Conservation (phyloP, 2,113 vertebrate species). For the Neoarius graeffei region DNA sequence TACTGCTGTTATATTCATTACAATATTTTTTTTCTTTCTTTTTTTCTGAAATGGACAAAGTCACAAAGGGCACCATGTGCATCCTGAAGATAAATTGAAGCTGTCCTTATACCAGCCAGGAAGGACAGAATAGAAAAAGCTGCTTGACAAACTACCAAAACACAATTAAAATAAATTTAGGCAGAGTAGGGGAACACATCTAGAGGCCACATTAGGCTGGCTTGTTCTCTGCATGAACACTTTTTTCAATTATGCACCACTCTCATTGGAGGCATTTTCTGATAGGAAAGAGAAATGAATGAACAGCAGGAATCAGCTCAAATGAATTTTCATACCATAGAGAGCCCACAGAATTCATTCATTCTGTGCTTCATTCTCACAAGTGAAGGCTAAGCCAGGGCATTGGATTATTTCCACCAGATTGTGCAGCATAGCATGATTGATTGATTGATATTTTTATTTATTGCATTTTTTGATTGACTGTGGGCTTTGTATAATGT, state of each 20-base stretch:
- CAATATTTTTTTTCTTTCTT: not conserved
- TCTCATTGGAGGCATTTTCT: slow-evolving; percentile 46
- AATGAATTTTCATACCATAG: slow-evolving; percentile 51
- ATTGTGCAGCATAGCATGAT: not conserved
- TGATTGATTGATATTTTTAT: not conserved
- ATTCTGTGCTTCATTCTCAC: slow-evolving; percentile 20
- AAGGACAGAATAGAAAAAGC: slow-evolving; percentile 28
- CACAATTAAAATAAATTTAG: slow-evolving; percentile 62
- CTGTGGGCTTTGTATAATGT: not conserved
- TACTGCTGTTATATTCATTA: slow-evolving; percentile 21
- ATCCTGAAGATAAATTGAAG: slow-evolving; percentile 39
- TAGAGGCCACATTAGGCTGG: slow-evolving; percentile 56
- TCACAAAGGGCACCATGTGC: slow-evolving; percentile 1
- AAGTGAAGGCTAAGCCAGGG: not conserved
- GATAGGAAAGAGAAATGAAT: slow-evolving; percentile 65
- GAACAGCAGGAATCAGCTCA: slow-evolving; percentile 52
- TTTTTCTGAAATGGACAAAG: slow-evolving; percentile 9
- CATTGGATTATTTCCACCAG: not conserved
- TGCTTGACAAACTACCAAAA: slow-evolving; percentile 50
- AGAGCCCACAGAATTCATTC: slow-evolving; percentile 12
- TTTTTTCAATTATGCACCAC: slow-evolving; percentile 57
- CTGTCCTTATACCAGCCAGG: slow-evolving; percentile 18
- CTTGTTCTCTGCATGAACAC: slow-evolving; percentile 64
- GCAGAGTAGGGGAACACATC: slow-evolving; percentile 52
- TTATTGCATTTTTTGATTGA: not conserved